These are phyloP conservation scores for Drosophila pruinosa DNA, from an alignment of 1,140 invertebrate species.

Conservation along the genomic window DNA sequence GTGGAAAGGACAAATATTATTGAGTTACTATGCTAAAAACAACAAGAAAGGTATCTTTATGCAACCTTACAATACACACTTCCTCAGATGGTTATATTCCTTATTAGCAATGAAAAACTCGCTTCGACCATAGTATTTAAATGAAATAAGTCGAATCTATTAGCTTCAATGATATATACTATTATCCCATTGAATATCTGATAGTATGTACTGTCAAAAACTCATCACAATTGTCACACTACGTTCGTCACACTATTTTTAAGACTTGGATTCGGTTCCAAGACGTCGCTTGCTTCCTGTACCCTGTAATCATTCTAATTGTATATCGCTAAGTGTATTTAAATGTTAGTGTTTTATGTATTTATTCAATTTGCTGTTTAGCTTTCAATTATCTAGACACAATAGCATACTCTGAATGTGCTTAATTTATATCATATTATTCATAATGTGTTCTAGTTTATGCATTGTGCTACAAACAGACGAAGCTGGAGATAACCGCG, in stretches of 20 bases:
- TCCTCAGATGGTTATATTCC: background rate
- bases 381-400: conserved; percentile 39
- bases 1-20: background rate
- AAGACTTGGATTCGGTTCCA: conserved; percentile 5
- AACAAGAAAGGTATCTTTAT: background rate
- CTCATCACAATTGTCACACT: background rate
- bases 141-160: conserved; percentile 9
- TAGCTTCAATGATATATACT: background rate
- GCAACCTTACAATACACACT: background rate
- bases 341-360: conserved; percentile 27
- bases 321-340: conserved; percentile 22
- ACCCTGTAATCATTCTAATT: conserved; percentile 13
- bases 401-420: conserved; percentile 55
- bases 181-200: background rate
- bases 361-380: conserved; percentile 16
- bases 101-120: conserved; percentile 1
- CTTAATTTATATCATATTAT: conserved; percentile 48
- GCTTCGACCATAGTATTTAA: conserved; percentile 13
- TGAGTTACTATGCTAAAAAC: background rate
- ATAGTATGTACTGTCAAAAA: background rate
- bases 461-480: conserved; percentile 12
- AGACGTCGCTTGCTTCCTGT: conserved; percentile 25
- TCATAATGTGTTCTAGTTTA: conserved; percentile 44
- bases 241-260: background rate
- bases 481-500: conserved; percentile 46